Evolutionary conservation across 1,140 invertebrate species (phyloP).

Genomic region (Belonocnema kinseyi): DNA sequence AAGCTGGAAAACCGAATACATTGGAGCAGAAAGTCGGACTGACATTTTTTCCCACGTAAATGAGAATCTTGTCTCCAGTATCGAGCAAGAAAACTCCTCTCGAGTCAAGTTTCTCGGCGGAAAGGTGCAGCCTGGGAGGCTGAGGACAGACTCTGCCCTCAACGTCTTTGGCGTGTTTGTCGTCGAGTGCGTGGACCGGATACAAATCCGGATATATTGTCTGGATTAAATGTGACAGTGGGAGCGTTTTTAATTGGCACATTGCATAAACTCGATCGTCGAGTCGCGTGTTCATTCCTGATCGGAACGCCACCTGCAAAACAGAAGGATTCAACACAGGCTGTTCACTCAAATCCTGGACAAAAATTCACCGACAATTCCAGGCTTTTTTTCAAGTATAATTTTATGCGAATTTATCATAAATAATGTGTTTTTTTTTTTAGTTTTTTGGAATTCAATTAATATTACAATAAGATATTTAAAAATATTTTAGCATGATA

Average conservation of each 20-base stretch:
- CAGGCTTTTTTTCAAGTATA: too few relatives aligned
- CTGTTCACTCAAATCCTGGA: background rate
- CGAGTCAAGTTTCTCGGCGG: slow-evolving; percentile 86
- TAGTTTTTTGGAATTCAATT: too few relatives aligned
- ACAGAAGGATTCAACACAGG: background rate
- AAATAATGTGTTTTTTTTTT: too few relatives aligned
- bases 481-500: too few relatives aligned
- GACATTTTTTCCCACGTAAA: slow-evolving; percentile 92
- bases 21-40: slow-evolving; percentile 85
- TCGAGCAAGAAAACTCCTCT: slow-evolving; percentile 96
- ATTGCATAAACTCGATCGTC: slow-evolving; percentile 96
- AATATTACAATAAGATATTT: too few relatives aligned
- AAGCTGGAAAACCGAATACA: slow-evolving; percentile 81
- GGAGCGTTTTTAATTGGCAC: slow-evolving; percentile 94
- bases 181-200: slow-evolving; percentile 87
- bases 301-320: slow-evolving; percentile 88
- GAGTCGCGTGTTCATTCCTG: slow-evolving; percentile 89
- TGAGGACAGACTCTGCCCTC: slow-evolving; percentile 77
- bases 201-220: slow-evolving; percentile 96
- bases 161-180: slow-evolving; percentile 78
- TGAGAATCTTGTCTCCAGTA: slow-evolving; percentile 86
- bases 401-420: too few relatives aligned
- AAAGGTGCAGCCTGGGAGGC: slow-evolving; percentile 81
- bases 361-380: too few relatives aligned
- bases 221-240: slow-evolving; percentile 88